Evolutionary conservation across 2,113 vertebrate genomes (phyloP).

Genomic region (Scopus umbretta): DNA sequence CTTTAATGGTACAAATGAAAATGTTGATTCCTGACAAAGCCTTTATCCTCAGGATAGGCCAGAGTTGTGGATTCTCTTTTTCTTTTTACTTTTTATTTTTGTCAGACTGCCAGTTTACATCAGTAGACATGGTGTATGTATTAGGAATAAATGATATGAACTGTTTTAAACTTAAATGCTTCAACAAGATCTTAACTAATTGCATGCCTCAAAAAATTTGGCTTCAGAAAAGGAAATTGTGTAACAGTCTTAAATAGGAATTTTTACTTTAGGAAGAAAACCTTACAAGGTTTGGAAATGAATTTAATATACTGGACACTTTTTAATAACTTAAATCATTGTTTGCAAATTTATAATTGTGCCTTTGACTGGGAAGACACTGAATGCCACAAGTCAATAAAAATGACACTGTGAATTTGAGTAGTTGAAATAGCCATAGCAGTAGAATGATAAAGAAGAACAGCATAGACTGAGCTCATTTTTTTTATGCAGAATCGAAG

Average conservation of each 20-base stretch:
- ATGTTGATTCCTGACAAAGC: neutral
- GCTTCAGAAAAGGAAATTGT: neutral
- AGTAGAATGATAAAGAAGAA: neutral
- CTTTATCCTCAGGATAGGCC: neutral
- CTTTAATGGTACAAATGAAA: neutral
- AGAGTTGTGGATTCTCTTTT: neutral
- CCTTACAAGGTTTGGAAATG: neutral
- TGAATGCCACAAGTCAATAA: neutral
- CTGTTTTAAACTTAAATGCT: neutral
- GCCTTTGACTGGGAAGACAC: neutral
- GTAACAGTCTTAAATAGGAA: neutral
- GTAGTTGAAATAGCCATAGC: neutral
- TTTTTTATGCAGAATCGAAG: conserved; percentile 77
- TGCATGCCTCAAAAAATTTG: neutral
- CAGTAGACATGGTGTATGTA: neutral
- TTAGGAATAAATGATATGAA: neutral
- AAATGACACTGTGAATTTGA: neutral
- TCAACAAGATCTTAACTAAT: neutral
- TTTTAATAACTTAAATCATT: neutral
- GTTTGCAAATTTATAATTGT: neutral
- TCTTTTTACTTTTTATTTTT: neutral
- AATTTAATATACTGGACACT: neutral
- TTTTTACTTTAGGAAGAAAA: neutral
- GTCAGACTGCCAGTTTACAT: neutral
- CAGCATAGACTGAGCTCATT: neutral